Evolutionary conservation across 2,797 vertebrate species (phyloP), one percentile per base, ranked within the genome.

Genomic region (Sebastes steindachneri): DNA sequence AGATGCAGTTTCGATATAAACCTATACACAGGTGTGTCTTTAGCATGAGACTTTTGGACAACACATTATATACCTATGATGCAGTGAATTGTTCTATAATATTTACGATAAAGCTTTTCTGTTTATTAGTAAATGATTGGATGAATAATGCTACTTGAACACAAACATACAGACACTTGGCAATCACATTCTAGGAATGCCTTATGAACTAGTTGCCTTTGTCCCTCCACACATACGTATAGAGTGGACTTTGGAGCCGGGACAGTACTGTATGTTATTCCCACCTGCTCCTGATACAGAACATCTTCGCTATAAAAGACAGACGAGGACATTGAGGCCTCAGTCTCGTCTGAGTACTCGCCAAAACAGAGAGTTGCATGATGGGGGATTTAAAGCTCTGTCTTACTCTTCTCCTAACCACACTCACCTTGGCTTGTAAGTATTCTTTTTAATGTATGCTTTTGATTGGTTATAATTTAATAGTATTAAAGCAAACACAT

Each of bases 191-290:
- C 2, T 41, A 12, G 25, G 19, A 37, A 37, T 65, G n/a, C n/a
- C 76, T 86, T 71, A 77, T 62, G 68, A 69, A 63, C 79, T 17
- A 55, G 31, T 90, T 82, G 79, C 88, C 88, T 93, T 94, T 93
- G 90, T 89, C 86, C 89, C 79, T 91, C 85, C 86, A 92, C 86
- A 92, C 77, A 66, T 76, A 76, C 83, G n/a, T 14, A 84, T 73
- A 55, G 11, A 59, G 2, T 93, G 91, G 90, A 92, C 94, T 95
- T 95, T 94, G 93, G 86, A 92, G 59, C 80, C 72, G n/a, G 9
- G 25, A 84, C 67, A 78, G 82, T 12, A 74, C 69, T 63, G 53
- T 62, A 54, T 86, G 85, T 68, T 65, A 64, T 66, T 75, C 60
- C 57, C 12, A 58, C 77, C 19, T 48, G 17, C 25, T 17, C 31